These are phyloP conservation scores for Sabatieria punctata DNA, from an alignment of 2,888 invertebrate species.

Conservation along the genomic window DNA sequence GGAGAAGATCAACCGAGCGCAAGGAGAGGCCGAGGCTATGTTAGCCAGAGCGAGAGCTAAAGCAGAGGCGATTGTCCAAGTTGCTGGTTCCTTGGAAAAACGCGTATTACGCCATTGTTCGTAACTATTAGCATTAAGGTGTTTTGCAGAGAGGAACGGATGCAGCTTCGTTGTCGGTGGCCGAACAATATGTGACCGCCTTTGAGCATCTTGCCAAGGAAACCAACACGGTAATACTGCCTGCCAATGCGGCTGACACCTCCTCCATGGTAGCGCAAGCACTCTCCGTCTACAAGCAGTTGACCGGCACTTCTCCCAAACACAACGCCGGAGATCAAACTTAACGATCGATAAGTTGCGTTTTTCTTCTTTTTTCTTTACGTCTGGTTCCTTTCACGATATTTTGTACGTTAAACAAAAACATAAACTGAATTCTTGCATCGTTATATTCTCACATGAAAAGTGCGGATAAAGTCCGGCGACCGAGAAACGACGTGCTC, in stretches of 20 bases:
- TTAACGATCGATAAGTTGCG: too few species aligned
- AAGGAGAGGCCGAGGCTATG: conserved; percentile 66
- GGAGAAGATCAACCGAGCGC: conserved; percentile 80
- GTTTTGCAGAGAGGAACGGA: conserved; percentile 50
- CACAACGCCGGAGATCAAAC: too few species aligned
- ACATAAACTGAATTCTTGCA: too few species aligned
- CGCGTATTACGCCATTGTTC: conserved; percentile 26
- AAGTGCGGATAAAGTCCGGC: too few species aligned
- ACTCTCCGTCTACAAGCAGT: background rate
- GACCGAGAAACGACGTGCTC: conserved; percentile 88
- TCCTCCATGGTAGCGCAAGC: conserved; percentile 60
- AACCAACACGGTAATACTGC: conserved; percentile 82
- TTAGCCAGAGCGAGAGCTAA: conserved; percentile 73
- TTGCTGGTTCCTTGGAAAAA: conserved; percentile 48
- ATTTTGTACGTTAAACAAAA: too few species aligned
- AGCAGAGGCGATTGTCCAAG: conserved; percentile 57
- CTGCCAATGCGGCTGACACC: conserved; percentile 68
- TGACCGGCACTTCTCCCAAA: too few species aligned
- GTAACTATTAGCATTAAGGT: conserved; percentile 3
- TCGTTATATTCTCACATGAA: too few species aligned
- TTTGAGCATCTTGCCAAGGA: conserved; percentile 80
- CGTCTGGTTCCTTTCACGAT: too few species aligned
- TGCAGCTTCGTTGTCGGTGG: conserved; percentile 76
- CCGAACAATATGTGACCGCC: conserved; percentile 86
- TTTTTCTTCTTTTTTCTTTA: too few species aligned